Evolutionary conservation across 2,113 vertebrate genomes (phyloP).

Genomic region (Neolamprologus tretocephalus): DNA sequence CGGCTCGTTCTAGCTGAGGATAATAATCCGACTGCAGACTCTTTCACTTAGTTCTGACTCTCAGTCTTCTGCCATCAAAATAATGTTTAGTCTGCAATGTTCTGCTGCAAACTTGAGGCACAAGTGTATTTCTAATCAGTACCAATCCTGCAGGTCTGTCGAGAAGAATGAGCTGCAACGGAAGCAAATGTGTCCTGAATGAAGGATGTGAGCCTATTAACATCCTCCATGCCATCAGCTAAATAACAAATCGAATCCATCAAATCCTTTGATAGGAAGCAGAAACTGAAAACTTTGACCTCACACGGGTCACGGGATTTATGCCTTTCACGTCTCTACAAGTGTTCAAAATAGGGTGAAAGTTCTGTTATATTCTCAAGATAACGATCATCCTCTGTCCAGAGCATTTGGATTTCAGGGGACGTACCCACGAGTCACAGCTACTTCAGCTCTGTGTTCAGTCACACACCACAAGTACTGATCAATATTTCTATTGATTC

Average conservation of each 20-base stretch:
- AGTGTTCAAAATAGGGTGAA: not conserved
- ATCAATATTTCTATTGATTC: not conserved
- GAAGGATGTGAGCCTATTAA: not conserved
- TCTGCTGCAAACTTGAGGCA: not conserved
- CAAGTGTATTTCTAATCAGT: not conserved
- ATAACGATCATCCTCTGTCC: not conserved
- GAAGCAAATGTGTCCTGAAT: not conserved
- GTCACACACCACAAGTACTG: not conserved
- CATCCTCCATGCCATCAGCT: not conserved
- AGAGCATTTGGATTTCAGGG: not conserved
- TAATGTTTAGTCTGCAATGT: not conserved
- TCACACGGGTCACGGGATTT: not conserved
- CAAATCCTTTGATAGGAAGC: not conserved
- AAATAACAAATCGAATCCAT: not conserved
- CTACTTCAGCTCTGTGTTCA: not conserved
- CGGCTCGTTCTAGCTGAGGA: not conserved
- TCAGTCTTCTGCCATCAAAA: not conserved
- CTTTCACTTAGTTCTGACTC: not conserved
- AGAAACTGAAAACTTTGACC: not conserved
- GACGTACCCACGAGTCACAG: not conserved
- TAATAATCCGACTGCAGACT: not conserved
- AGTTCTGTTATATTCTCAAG: not conserved
- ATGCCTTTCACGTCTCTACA: fast-evolving
- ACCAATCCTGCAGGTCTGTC: not conserved
- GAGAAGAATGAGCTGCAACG: not conserved